These are phyloP conservation scores for Cuniculus paca DNA, from an alignment of 2,797 vertebrate genomes.

Conservation along the genomic window DNA sequence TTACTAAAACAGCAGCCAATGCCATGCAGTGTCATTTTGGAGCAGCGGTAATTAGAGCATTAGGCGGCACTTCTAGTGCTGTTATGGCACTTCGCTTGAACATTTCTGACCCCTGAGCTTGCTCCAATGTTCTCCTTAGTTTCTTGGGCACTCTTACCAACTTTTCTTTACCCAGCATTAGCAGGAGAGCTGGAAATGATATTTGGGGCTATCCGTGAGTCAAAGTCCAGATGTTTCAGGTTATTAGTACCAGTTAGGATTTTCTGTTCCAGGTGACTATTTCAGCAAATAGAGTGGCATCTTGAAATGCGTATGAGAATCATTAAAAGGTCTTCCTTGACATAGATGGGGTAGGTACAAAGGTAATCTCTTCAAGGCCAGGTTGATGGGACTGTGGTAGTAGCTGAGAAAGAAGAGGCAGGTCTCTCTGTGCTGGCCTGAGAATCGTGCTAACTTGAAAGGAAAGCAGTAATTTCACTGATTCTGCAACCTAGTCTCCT, in stretches of 20 bases:
- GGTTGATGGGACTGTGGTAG: background rate
- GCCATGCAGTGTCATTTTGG: background rate
- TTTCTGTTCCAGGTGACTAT: conserved; percentile 12
- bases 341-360: background rate
- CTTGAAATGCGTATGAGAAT: conserved; percentile 7
- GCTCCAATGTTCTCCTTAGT: background rate
- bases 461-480: background rate
- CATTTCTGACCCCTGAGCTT: background rate
- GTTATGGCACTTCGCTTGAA: background rate
- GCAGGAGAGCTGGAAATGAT: background rate
- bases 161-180: background rate
- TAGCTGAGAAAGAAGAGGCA: background rate
- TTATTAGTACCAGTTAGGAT: background rate
- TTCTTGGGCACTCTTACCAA: conserved; percentile 26
- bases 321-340: background rate
- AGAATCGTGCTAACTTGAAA: background rate
- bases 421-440: background rate
- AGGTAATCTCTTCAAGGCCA: conserved; percentile 26
- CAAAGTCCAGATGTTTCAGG: background rate
- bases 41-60: background rate
- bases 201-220: background rate
- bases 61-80: background rate
- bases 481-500: background rate
- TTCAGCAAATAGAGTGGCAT: background rate
- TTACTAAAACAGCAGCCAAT: background rate